phyloP scores from a whole-genome alignment of 1,140 invertebrate genomes.

The Drosophila nebulosa region DNA sequence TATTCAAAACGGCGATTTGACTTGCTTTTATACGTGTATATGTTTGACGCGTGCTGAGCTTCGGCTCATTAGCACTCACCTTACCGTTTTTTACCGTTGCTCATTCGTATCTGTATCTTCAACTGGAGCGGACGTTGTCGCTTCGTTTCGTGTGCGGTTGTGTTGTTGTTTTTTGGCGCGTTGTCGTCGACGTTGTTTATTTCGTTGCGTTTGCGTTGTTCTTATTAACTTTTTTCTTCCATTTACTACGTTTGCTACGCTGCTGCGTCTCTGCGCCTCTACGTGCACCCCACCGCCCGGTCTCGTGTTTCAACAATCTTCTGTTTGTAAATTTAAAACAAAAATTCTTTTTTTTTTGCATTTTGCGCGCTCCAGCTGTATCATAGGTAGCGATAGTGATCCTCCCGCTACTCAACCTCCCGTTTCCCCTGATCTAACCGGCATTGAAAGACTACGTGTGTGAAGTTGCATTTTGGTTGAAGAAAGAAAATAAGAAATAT shows the following conservation, averaged over 20 bases:
- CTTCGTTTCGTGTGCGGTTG: constrained; percentile 19
- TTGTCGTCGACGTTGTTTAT: constrained; percentile 37
- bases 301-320: constrained; percentile 45
- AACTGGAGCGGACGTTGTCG: constrained; percentile 56
- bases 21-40: not conserved
- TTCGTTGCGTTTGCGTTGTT: constrained; percentile 54
- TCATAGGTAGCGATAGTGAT: constrained; percentile 30
- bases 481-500: constrained; percentile 2
- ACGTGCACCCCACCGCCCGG: constrained; percentile 6
- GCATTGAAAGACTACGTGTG: constrained; percentile 13
- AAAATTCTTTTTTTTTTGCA: constrained; percentile 18
- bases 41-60: constrained; percentile 37
- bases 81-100: constrained; percentile 36
- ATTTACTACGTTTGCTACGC: constrained; percentile 59
- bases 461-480: constrained; percentile 1
- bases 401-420: constrained; percentile 1
- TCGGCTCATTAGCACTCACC: constrained; percentile 34
- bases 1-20: not conserved
- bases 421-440: constrained; percentile 17
- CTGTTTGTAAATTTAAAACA: constrained; percentile 34
- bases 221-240: constrained; percentile 69
- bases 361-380: constrained; percentile 62
- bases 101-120: constrained; percentile 59
- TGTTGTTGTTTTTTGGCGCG: constrained; percentile 45
- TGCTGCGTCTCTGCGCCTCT: constrained; percentile 23